Evolutionary conservation across 2,797 vertebrate genomes (phyloP).

Genomic region (Anabas testudineus): DNA sequence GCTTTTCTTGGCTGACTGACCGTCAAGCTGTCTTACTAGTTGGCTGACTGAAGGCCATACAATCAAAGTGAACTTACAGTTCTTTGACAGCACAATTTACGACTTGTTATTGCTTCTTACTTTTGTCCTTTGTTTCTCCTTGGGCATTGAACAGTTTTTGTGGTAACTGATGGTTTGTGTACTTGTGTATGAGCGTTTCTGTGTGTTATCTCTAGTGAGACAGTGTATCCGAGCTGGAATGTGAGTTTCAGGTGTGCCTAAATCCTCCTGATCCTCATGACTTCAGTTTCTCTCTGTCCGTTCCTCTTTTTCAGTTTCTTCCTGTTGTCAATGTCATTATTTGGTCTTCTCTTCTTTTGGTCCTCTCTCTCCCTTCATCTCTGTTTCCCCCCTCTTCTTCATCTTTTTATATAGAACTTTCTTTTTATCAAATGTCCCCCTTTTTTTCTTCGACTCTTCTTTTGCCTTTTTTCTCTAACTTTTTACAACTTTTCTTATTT

Average conservation of each 20-base stretch:
- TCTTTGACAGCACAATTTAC: conserved; percentile 48
- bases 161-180: conserved; percentile 17
- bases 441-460: not conserved
- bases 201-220: conserved; percentile 26
- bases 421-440: not conserved
- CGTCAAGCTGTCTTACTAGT: conserved; percentile 59
- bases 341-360: not conserved
- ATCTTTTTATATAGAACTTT: not conserved
- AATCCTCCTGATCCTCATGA: conserved; percentile 57
- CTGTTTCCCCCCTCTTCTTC: not conserved
- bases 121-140: conserved; percentile 44
- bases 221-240: conserved; percentile 64
- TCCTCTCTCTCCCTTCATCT: not conserved
- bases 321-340: conserved; percentile 5
- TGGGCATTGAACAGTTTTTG: conserved; percentile 14
- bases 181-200: not conserved
- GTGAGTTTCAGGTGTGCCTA: conserved; percentile 63
- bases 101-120: conserved; percentile 17
- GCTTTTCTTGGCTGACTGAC: conserved; percentile 66
- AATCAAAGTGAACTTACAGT: conserved; percentile 50
- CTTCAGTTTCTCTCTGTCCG: conserved; percentile 34
- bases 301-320: conserved; percentile 19
- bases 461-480: not conserved
- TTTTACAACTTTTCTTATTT: conserved; percentile 7
- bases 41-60: conserved; percentile 55